These are phyloP conservation scores for Manis crassicaudata DNA, from an alignment of 2,797 vertebrate species.

Conservation along the genomic window DNA sequence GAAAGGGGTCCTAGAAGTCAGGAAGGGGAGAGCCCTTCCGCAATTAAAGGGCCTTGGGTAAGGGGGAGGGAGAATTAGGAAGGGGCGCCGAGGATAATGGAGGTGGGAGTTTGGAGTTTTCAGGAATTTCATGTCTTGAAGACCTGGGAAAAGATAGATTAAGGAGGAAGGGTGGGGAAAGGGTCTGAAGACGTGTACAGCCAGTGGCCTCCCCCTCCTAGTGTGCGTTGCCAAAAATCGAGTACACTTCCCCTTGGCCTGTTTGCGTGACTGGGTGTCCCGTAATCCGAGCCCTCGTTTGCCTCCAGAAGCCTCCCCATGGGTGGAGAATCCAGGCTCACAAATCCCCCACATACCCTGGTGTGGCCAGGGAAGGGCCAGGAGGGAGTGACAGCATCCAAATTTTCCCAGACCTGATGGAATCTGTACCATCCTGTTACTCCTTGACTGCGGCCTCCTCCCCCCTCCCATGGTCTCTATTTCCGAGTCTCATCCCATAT, in stretches of 20 bases:
- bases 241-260: neutral
- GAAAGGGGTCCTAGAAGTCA: neutral
- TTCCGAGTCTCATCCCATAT: neutral
- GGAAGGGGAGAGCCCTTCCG: neutral
- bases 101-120: slow-evolving; percentile 14
- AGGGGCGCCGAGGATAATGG: neutral
- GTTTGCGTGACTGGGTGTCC: neutral
- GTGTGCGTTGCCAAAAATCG: neutral
- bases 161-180: neutral
- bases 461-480: neutral
- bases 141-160: neutral
- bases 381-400: neutral
- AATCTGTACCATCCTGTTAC: neutral
- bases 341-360: neutral
- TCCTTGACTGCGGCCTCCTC: neutral
- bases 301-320: neutral
- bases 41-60: neutral
- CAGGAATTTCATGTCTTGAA: neutral
- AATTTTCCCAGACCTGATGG: neutral
- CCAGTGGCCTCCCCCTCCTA: neutral
- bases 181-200: neutral
- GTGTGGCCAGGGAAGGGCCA: neutral
- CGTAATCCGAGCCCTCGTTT: neutral
- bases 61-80: neutral
- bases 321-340: neutral